Evolutionary conservation across 2,888 invertebrate species (phyloP), one percentile per base, ranked within the genome.

Genomic region (Mechanitis mazaeus): DNA sequence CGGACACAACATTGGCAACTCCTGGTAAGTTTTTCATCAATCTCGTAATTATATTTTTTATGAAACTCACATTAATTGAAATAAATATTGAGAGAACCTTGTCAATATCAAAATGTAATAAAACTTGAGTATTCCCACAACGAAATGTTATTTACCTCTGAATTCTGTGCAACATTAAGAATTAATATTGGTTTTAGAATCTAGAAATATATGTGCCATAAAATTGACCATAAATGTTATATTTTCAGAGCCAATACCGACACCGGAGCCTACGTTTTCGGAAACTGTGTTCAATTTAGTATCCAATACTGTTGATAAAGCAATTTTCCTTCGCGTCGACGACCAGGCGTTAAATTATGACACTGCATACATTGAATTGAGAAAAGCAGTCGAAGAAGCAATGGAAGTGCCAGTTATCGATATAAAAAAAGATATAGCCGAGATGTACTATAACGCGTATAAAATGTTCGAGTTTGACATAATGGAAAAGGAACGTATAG

Each of bases 351-450:
- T 89, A 0, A 74, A 73, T 3, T 89, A 84, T 59, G 89, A 90
- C 63, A 83, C 83, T 0, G 87, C 87, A 0, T 89, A 84, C 57
- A 83, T 88, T 2, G 86, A 85, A 63, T 68, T 90, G 0, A 67
- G 60, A 59, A 83, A 79, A 38, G 80, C 80, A 1, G 85, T 88
- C 0, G 89, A 90, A 68, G 68, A 74, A 38, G 86, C 87, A 0
- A 89, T 90, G 89, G 89, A 90, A 65, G 75, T 87, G 60, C 85
- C 89, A 0, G 87, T 90, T 0, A 67, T 75, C 3, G 81, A 81
- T 0, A 81, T 90, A 47, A 74, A 68, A 56, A 69, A 76, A 61
- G 89, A 90, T 42, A 84, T 90, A 12, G 80, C 77, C 0, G 66
- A 75, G 2, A 65, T 89, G 0, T 77, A 79, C 53, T 72, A 63